These are phyloP conservation scores for Acanthurus tractus DNA, from an alignment of 2,797 vertebrate genomes.

Conservation along the genomic window DNA sequence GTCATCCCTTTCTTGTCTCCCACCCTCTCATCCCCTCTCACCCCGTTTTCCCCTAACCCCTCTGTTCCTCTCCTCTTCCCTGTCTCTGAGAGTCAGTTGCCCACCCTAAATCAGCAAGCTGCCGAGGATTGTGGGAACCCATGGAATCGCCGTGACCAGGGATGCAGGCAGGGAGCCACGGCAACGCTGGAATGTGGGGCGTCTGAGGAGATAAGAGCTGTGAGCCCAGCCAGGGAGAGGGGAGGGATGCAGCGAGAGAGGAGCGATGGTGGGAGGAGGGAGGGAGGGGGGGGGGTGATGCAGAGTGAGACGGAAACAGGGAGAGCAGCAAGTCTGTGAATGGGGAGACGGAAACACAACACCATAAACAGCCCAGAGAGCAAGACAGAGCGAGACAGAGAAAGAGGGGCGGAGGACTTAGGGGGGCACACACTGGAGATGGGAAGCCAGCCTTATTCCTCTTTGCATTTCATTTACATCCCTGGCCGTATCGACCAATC, in stretches of 20 bases:
- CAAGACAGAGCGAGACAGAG: constrained; percentile 75
- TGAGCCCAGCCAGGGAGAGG: constrained; percentile 85
- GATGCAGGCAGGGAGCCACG: constrained; percentile 90
- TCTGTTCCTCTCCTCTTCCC: constrained; percentile 73
- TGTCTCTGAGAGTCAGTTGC: constrained; percentile 83
- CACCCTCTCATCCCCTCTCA: constrained; percentile 62
- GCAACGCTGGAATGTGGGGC: constrained; percentile 89
- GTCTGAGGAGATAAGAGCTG: constrained; percentile 90
- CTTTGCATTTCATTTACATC: constrained; percentile 98
- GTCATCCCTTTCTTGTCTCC: constrained; percentile 53
- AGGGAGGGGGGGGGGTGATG: constrained; percentile 64
- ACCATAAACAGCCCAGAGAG: constrained; percentile 82
- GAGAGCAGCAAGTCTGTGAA: constrained; percentile 81
- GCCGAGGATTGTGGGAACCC: constrained; percentile 89
- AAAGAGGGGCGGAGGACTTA: constrained; percentile 74
- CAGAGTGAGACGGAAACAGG: constrained; percentile 76
- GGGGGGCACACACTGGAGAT: constrained; percentile 82
- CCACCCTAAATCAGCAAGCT: constrained; percentile 87
- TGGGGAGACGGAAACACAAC: constrained; percentile 82
- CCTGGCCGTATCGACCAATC: constrained; percentile 95
- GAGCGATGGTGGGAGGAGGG: constrained; percentile 2
- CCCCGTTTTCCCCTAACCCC: constrained; percentile 68
- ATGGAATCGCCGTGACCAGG: constrained; percentile 89
- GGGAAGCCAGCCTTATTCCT: constrained; percentile 93
- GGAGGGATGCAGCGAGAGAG: constrained; percentile 62